Evolutionary conservation across 2,797 vertebrate genomes (phyloP).

Genomic region (Benthosema pterotum): DNA sequence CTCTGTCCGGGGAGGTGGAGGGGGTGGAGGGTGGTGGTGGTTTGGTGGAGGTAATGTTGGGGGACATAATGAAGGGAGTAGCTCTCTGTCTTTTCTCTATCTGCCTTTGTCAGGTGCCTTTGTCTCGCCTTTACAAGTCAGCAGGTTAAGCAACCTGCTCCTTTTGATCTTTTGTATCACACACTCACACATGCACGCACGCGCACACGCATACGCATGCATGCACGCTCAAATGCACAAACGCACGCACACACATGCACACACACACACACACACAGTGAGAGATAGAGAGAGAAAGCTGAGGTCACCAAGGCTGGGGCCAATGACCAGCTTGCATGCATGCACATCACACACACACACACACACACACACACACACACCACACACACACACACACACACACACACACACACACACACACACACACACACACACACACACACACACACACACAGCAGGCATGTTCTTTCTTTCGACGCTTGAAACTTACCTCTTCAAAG

Average conservation of each 20-base stretch:
- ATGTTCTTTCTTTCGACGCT: constrained; percentile 37
- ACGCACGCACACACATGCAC: no score
- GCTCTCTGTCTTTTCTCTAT: constrained; percentile 71
- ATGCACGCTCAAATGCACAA: no score
- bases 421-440: constrained; percentile 8
- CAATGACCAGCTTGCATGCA: constrained; percentile 31
- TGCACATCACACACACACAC: background rate
- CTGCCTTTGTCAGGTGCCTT: constrained; percentile 78
- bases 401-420: constrained; percentile 12
- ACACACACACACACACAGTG: no score
- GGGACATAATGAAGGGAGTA: constrained; percentile 77
- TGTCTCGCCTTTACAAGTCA: constrained; percentile 88
- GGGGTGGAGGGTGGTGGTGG: constrained; percentile 9
- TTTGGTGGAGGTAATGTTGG: constrained; percentile 9
- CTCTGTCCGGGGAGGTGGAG: constrained; percentile 55
- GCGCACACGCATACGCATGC: no score
- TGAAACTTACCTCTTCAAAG: constrained; percentile 58
- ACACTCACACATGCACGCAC: no score
- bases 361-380: background rate
- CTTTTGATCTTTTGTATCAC: constrained; percentile 75
- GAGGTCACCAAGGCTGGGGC: constrained; percentile 52
- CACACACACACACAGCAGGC: background rate
- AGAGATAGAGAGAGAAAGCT: constrained; percentile 43
- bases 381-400: constrained; percentile 19
- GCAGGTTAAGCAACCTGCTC: constrained; percentile 84